Base-by-base conservation (phyloP, 2,797 vertebrate species). In the Orestias chungarensis region DNA sequence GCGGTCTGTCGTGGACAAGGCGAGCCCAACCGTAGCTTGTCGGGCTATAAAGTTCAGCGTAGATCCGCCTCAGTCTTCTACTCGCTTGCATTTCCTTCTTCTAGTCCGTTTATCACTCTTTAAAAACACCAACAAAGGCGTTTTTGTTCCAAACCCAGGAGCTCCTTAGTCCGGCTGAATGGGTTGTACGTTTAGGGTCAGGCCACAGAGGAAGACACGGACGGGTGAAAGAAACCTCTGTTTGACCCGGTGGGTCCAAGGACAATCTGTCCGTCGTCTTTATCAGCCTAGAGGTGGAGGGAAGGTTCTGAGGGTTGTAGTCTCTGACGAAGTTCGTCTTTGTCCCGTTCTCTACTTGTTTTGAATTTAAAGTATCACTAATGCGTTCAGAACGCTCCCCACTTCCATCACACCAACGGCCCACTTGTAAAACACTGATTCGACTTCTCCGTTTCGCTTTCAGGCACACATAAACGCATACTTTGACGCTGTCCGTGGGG, bases 361-460 rank as follows among this genome's bases (percentile, higher is more conserved):
- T 73, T 80, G 65, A 75, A 59, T 78, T 83, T 89, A 88, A 92
- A 92, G 89, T 89, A 92, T 88, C 84, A 88, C 82, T 90, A 80
- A 77, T 78, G 80, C 70, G 68, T 83, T 80, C 79, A 76, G 55
- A 71, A 86, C 79, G 70, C 65, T 68, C 70, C 81, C 83, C 71
- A 80, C 84, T 92, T 78, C 85, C 33, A 17, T 88, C 78, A 84
- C 68, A 66, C 61, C 44, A 68, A 64, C 73, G 52, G 69, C 82
- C 68, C 73, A 66, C 55, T 55, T 76, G 64, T 82, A 77, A 92
- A 93, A 94, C 90, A 93, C 87, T 89, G 92, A 80, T 89, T 87
- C 70, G 84, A 77, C 79, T 79, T 77, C n/a, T 73, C 54, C 33
- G 67, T 70, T 44, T n/a, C 73, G 64, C 81, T 72, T 72, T 73